Evolutionary conservation across 2,888 invertebrate genomes (phyloP), one percentile per base, ranked within the genome.

Genomic region (Drosophila buzzatii): DNA sequence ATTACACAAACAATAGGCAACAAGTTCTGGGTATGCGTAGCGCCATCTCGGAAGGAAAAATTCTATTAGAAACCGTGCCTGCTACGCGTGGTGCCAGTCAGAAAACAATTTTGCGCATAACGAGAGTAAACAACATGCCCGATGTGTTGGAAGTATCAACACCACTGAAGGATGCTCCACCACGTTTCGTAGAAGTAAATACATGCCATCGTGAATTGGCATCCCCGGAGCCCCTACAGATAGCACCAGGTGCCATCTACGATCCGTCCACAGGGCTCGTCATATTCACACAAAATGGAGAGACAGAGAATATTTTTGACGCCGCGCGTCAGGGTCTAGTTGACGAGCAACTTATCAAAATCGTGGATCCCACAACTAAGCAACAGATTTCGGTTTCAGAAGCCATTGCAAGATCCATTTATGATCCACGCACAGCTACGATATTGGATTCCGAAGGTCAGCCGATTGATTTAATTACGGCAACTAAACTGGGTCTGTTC

Each of bases 281-380:
- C 14, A 95, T 96, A 84, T 96, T 96, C 59, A 95, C 96, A 1
- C 95, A 96, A 63, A 95, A 94, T 14, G 96, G 96, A 39, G 94
- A 95, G 90, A 96, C 96, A 0, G 95, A 95, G 80, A 96, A 96
- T 90, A 94, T 98, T 64, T 91, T 97, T 57, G 94, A 95, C 82
- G 98, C 98, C 16, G 95, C 98, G 2, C 95, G 96, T 72, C 95
- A 96, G 61, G 97, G 97, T 31, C 93, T 96, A 74, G 94, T 98
- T 74, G 95, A 96, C 63, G 93, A 95, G 6, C 94, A 95, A 76
- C 93, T 95, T 6, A 95, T 97, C 0, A 95, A 95, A 89, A 95
- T 97, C 4, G 94, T 95, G 70, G 96, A 97, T 91, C 96, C 97
- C 0, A 91, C 93, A 70, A 95, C 95, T 0, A 96, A 96, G 10